phyloP scores from a whole-genome alignment of 1,140 invertebrate genomes.

The Drosophila funebris region DNA sequence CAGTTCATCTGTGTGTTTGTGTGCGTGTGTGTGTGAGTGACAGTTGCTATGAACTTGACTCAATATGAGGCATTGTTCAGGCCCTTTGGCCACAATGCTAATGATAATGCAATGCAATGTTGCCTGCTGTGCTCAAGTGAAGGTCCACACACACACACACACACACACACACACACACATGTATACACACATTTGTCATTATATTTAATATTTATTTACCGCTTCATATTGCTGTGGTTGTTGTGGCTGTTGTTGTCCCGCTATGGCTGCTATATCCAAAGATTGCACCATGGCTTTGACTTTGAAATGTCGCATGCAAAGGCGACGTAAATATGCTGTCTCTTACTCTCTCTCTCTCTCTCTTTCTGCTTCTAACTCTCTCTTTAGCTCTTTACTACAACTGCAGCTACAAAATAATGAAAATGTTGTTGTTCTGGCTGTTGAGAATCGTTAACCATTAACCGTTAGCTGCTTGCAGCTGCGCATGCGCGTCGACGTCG shows the following conservation, averaged over 20 bases:
- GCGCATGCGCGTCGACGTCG: conserved; percentile 65
- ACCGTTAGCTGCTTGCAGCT: conserved; percentile 44
- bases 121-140: conserved; percentile 48
- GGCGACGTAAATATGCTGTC: background rate
- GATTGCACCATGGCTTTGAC: conserved; percentile 80
- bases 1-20: background rate
- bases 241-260: conserved; percentile 44
- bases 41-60: conserved; percentile 30
- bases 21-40: conserved; percentile 8
- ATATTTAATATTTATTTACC: conserved; percentile 60
- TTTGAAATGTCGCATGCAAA: conserved; percentile 80
- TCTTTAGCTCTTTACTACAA: background rate
- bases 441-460: conserved; percentile 14
- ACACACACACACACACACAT: background rate
- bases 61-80: conserved; percentile 62
- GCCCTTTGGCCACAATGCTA: conserved; percentile 56
- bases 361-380: conserved; percentile 7
- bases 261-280: conserved; percentile 79
- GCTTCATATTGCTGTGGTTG: conserved; percentile 59
- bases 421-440: background rate
- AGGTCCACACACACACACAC: background rate
- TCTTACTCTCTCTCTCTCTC: background rate
- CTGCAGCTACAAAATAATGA: conserved; percentile 13
- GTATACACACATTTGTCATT: background rate
- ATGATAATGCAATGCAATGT: conserved; percentile 75